phyloP scores from a whole-genome alignment of 2,888 invertebrate species.

The Fragum fragum region DNA sequence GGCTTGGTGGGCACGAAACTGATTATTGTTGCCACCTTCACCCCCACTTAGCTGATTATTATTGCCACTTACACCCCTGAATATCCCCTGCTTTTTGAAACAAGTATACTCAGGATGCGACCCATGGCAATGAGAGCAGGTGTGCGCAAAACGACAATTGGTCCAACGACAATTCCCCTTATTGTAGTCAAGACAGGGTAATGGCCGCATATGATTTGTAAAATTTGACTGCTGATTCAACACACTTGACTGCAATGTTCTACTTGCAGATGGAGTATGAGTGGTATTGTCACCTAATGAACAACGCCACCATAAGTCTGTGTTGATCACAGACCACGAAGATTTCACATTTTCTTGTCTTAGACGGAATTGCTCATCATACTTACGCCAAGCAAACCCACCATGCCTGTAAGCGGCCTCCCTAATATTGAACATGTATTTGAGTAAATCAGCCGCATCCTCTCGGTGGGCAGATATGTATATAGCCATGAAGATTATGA shows the following conservation, averaged over 20 bases:
- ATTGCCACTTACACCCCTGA: too few relatives aligned
- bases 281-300: neutral
- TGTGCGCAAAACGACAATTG: conserved; percentile 37
- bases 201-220: neutral
- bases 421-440: conserved; percentile 45
- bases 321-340: conserved; percentile 38
- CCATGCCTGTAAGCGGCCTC: conserved; percentile 36
- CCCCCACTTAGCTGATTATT: too few relatives aligned
- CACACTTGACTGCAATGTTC: neutral
- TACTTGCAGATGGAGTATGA: neutral
- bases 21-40: too few relatives aligned
- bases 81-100: neutral
- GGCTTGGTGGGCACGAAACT: too few relatives aligned
- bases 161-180: conserved; percentile 37
- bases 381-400: conserved; percentile 41
- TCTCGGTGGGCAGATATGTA: conserved; percentile 18
- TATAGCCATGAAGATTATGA: conserved; percentile 40
- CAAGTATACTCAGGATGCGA: neutral
- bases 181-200: conserved; percentile 36
- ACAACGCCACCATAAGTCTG: conserved; percentile 50
- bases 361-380: conserved; percentile 50
- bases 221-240: neutral
- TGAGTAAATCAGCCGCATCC: conserved; percentile 35
- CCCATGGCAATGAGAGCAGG: neutral
- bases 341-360: conserved; percentile 30